Percentiles rank a stretch among this genome's conserved stretches.
Conservation (phyloP, 2,797 vertebrate species). For the Pterois miles region DNA sequence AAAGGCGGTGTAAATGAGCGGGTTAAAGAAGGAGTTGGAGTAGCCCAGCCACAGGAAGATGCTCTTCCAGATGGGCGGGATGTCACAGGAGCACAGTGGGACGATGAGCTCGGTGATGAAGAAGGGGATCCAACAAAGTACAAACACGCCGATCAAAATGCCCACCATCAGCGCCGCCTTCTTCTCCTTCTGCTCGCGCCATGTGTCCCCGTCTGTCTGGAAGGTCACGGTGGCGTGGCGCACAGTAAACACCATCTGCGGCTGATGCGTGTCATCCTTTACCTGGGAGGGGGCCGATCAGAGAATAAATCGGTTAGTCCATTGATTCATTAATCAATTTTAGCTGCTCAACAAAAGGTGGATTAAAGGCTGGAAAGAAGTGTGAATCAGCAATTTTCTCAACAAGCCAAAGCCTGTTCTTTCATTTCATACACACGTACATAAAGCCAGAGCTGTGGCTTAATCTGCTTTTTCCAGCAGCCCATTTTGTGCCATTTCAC, state of each 20-base stretch:
- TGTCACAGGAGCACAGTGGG: constrained; percentile 91
- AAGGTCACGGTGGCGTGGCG: constrained; percentile 92
- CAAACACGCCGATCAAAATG: constrained; percentile 95
- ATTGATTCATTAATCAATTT: constrained; percentile 16
- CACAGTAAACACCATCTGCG: constrained; percentile 91
- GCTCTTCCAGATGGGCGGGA: constrained; percentile 95
- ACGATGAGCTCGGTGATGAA: constrained; percentile 95
- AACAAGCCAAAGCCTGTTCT: constrained; percentile 33
- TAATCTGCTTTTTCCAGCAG: constrained; percentile 51
- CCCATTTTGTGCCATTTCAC: constrained; percentile 42
- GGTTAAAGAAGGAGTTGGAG: constrained; percentile 99
- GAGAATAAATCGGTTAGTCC: constrained; percentile 14
- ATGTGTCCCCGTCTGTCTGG: constrained; percentile 92
- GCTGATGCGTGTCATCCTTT: constrained; percentile 87
- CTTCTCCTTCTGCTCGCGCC: constrained; percentile 96
- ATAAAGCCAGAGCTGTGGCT: constrained; percentile 11
- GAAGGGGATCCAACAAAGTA: constrained; percentile 98
- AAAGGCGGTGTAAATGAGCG: constrained; percentile 97
- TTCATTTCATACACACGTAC: constrained; percentile 14
- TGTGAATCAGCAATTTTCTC: constrained; percentile 52
- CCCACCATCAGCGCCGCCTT: constrained; percentile 96
- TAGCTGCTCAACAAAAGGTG: constrained; percentile 46
- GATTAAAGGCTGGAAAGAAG: constrained; percentile 39
- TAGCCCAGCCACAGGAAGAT: constrained; percentile 98
- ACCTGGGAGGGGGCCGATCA: constrained; percentile 78